These are phyloP conservation scores for Formica selysi DNA, from an alignment of 1,140 invertebrate genomes.

Conservation along the genomic window DNA sequence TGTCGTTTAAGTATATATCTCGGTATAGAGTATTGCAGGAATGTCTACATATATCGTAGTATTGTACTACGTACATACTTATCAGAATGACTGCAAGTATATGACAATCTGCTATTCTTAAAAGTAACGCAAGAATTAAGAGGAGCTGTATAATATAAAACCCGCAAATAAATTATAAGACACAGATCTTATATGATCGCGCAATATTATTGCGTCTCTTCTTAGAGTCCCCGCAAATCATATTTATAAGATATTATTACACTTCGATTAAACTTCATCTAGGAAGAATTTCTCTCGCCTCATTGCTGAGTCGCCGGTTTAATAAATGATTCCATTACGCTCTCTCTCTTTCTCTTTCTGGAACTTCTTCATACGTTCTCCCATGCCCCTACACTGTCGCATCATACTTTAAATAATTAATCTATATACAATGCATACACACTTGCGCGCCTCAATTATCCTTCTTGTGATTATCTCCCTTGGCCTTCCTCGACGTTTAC, in stretches of 20 bases:
- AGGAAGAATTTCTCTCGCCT: conserved; percentile 23
- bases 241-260: conserved; percentile 40
- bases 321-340: conserved; percentile 16
- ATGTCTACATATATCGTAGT: conserved; percentile 13
- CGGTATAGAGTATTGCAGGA: conserved; percentile 7
- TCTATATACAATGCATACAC: conserved; percentile 80
- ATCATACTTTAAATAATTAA: conserved; percentile 78
- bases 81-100: conserved; percentile 1
- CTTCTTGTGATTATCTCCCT: neutral
- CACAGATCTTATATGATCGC: conserved; percentile 16
- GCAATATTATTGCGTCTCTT: conserved; percentile 6
- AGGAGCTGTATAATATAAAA: conserved; percentile 18
- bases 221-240: neutral
- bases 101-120: conserved; percentile 10
- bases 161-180: conserved; percentile 10
- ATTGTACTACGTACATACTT: conserved; percentile 1
- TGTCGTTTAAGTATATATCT: neutral
- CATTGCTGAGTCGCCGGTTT: conserved; percentile 44
- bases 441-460: conserved; percentile 45
- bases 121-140: conserved; percentile 25
- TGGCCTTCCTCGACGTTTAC: conserved; percentile 46
- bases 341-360: conserved; percentile 36
- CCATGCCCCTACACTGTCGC: conserved; percentile 64
- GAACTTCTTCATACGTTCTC: conserved; percentile 24
- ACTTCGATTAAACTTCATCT: conserved; percentile 33